Percentiles rank a stretch among this genome's conserved stretches.
These are phyloP conservation scores for Sylvia atricapilla DNA, from an alignment of 2,113 vertebrate species.

Conservation along the genomic window DNA sequence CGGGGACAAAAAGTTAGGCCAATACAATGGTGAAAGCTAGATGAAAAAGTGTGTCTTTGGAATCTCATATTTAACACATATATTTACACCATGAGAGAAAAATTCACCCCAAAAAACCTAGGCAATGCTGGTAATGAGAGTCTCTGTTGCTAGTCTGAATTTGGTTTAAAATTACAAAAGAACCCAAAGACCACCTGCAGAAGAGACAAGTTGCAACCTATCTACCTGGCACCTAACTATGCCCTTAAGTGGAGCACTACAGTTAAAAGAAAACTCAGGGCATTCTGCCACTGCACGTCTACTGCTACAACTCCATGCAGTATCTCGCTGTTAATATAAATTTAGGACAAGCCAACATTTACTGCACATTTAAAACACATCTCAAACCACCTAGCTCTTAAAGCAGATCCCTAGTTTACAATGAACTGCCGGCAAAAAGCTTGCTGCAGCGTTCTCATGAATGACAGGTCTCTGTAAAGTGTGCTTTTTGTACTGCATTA, in stretches of 20 bases:
- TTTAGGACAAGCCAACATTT: constrained; percentile 26
- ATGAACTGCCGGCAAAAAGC: not conserved
- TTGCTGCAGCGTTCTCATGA: not conserved
- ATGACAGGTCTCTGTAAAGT: constrained; percentile 30
- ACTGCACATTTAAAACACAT: constrained; percentile 31
- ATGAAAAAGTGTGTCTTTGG: not conserved
- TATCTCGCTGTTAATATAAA: constrained; percentile 30
- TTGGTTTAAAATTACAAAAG: constrained; percentile 31
- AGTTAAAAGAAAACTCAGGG: constrained; percentile 55
- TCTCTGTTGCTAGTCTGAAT: constrained; percentile 44
- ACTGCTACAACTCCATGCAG: constrained; percentile 46
- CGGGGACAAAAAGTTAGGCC: not conserved
- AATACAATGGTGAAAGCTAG: not conserved
- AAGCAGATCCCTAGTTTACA: not conserved
- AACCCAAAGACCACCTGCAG: constrained; percentile 68
- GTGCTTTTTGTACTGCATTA: constrained; percentile 27
- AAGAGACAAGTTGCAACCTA: constrained; percentile 66
- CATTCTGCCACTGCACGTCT: constrained; percentile 23
- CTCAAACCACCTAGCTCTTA: constrained; percentile 18
- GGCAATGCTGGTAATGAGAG: constrained; percentile 24
- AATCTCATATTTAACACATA: constrained; percentile 35
- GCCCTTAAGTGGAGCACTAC: constrained; percentile 45
- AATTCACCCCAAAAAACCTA: not conserved
- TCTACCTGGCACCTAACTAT: constrained; percentile 66
- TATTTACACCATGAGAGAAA: constrained; percentile 49